Conservation (phyloP, 2,888 invertebrate species). For the Campaea margaritaria region DNA sequence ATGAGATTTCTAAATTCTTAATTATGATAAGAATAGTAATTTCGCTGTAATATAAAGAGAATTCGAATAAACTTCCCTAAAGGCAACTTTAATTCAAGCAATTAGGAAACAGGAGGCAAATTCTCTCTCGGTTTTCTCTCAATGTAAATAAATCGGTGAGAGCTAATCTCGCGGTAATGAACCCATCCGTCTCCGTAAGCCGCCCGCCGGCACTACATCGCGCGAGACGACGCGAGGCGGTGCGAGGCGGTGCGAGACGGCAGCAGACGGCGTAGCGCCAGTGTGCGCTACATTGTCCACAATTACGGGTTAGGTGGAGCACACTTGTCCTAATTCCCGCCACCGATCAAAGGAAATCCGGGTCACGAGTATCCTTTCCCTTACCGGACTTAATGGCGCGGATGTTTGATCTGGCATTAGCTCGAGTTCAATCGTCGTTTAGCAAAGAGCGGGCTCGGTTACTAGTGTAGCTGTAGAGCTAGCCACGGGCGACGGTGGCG, state of each 20-base stretch:
- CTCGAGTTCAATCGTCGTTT: not conserved
- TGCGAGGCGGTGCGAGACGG: not conserved
- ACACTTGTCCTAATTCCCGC: not conserved
- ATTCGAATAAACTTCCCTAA: not conserved
- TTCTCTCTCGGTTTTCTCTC: not conserved
- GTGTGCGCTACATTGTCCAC: not conserved
- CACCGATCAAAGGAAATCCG: not conserved
- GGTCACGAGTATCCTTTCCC: not conserved
- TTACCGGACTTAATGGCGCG: too few species aligned
- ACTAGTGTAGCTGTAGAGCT: too few species aligned
- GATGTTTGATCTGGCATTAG: not conserved
- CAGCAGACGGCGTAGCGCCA: not conserved
- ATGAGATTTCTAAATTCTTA: too few species aligned
- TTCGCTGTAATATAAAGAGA: too few species aligned
- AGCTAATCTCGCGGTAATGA: slow-evolving; percentile 26
- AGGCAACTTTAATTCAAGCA: slow-evolving; percentile 2
- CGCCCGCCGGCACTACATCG: not conserved
- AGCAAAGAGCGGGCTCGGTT: not conserved
- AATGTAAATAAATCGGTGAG: slow-evolving; percentile 9
- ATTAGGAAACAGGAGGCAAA: not conserved
- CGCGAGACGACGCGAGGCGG: not conserved
- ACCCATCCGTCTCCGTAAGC: slow-evolving; percentile 21
- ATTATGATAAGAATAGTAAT: too few species aligned
- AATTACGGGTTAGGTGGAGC: slow-evolving; percentile 5
- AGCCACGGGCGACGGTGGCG: too few species aligned